Conservation (phyloP, 35 echinoderm and acorn worm species). For the Heliocidaris tuberculata region DNA sequence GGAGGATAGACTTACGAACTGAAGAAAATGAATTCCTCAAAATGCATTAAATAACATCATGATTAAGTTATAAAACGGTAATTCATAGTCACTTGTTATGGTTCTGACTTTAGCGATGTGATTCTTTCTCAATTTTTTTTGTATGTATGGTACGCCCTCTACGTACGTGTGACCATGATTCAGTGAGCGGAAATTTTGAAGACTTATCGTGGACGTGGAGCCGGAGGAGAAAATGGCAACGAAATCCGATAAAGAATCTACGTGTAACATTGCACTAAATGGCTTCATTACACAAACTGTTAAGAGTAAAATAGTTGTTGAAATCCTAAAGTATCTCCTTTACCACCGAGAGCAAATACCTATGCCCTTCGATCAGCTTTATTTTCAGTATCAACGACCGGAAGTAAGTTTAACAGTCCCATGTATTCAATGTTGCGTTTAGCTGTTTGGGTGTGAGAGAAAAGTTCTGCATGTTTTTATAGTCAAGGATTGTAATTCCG, state of each 20-base stretch:
- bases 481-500: too few species aligned
- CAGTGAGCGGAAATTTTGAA: background rate
- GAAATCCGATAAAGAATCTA: background rate
- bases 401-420: conserved; percentile 28
- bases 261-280: background rate
- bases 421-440: background rate
- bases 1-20: background rate
- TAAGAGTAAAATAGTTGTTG: conserved; percentile 52
- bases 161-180: background rate
- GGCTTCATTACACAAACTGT: conserved; percentile 30
- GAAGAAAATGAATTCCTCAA: background rate
- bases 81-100: background rate
- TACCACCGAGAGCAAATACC: conserved; percentile 83
- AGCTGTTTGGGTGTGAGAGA: background rate
- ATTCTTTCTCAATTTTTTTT: background rate
- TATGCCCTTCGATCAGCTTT: conserved; percentile 70
- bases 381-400: conserved; percentile 40
- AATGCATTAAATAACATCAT: background rate
- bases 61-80: background rate
- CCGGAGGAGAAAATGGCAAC: background rate
- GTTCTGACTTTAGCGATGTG: background rate
- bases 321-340: conserved; percentile 68
- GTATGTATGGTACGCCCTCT: too few species aligned
- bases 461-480: too few species aligned
- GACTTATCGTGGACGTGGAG: background rate